Conservation (phyloP, 2,888 invertebrate genomes). For the Asteroscopus sphinx region DNA sequence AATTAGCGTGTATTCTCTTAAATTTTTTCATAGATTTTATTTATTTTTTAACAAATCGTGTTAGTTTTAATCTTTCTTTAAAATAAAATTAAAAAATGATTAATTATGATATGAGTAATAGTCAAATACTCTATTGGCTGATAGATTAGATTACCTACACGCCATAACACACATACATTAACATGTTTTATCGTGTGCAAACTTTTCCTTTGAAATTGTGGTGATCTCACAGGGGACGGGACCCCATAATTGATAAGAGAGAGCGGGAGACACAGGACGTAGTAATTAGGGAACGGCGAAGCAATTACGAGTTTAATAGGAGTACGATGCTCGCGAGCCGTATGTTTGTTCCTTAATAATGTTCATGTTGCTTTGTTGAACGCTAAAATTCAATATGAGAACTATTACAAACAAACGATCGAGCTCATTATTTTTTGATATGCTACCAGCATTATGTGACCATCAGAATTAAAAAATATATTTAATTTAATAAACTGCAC, state of each 20-base stretch:
- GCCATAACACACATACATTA: neutral
- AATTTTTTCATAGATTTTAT: no score
- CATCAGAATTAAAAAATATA: no score
- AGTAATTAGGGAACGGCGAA: constrained; percentile 76
- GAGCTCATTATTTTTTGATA: constrained; percentile 13
- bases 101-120: no score
- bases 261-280: constrained; percentile 67
- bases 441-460: neutral
- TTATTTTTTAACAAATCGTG: no score
- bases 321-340: constrained; percentile 59
- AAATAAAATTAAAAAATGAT: no score
- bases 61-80: no score
- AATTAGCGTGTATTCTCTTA: no score
- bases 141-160: constrained; percentile 23
- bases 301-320: constrained; percentile 78
- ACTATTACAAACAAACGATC: constrained; percentile 18
- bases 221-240: constrained; percentile 58
- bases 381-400: constrained; percentile 30
- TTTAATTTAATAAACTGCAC: no score
- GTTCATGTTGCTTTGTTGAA: constrained; percentile 51
- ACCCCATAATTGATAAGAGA: constrained; percentile 74
- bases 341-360: constrained; percentile 60
- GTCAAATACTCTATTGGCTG: no score
- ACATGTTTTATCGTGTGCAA: constrained; percentile 32
- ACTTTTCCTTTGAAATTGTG: constrained; percentile 63